Conservation (phyloP, 2,113 vertebrate species). For the Lipophrys pholis region DNA sequence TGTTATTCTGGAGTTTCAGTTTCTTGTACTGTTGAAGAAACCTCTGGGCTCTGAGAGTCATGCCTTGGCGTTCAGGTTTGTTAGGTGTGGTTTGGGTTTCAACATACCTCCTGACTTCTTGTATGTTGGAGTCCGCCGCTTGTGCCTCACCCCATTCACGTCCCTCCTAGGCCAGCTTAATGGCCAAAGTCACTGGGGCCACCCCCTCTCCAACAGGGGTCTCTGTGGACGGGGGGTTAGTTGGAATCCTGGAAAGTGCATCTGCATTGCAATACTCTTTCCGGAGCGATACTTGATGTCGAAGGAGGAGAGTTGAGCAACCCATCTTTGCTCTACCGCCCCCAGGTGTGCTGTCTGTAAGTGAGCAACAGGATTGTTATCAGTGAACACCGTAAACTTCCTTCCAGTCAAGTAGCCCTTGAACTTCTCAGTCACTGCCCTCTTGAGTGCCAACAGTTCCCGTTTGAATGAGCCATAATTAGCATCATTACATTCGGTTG, state of each 20-base stretch:
- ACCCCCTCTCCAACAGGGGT: no score
- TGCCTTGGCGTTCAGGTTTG: no score
- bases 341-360: neutral
- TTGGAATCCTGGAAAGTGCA: neutral
- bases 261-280: neutral
- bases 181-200: no score
- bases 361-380: neutral
- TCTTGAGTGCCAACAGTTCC: neutral
- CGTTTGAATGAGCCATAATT: slow-evolving; percentile 5
- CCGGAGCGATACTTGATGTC: neutral
- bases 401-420: neutral
- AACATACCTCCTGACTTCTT: no score
- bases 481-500: neutral
- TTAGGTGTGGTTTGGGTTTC: no score
- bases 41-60: no score
- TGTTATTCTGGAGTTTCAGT: no score
- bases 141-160: no score
- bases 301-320: neutral
- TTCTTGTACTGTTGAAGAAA: no score
- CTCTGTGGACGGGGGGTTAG: no score
- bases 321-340: neutral
- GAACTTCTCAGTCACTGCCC: slow-evolving; percentile 3
- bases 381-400: neutral
- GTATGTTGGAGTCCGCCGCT: no score
- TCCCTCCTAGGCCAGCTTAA: no score